phyloP scores from a whole-genome alignment of 1,140 invertebrate species.

The Zaprionus lachaisei region DNA sequence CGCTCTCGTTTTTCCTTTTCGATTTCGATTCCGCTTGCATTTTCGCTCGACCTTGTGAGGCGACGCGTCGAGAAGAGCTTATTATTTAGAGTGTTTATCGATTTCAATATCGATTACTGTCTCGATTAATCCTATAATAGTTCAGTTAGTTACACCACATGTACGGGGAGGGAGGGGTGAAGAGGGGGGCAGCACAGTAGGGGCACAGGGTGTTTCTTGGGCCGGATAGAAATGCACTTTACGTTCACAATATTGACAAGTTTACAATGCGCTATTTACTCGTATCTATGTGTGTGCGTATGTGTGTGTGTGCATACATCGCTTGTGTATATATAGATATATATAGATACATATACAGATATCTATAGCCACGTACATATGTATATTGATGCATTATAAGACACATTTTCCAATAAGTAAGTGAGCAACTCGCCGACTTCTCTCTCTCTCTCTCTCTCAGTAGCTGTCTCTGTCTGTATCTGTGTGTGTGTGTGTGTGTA shows the following conservation, averaged over 20 bases:
- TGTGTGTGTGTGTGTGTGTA: conserved; percentile 16
- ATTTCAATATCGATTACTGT: not conserved
- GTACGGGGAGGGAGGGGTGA: not conserved
- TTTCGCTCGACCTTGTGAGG: not conserved
- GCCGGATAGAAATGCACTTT: conserved; percentile 19
- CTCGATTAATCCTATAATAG: conserved; percentile 16
- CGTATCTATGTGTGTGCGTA: conserved; percentile 28
- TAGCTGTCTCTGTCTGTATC: conserved; percentile 3
- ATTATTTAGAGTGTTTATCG: not conserved
- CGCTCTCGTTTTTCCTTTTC: not conserved
- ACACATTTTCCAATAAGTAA: conserved; percentile 79
- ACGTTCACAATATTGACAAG: conserved; percentile 37
- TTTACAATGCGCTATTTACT: conserved; percentile 33
- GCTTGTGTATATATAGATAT: conserved; percentile 22
- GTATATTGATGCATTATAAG: conserved; percentile 52
- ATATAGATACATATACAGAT: conserved; percentile 9
- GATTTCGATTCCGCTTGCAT: not conserved
- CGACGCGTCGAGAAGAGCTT: not conserved
- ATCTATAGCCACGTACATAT: conserved; percentile 13
- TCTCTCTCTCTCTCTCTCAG: conserved; percentile 23
- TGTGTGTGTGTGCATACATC: conserved; percentile 36
- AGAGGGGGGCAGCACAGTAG: not conserved
- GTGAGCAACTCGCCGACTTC: conserved; percentile 51
- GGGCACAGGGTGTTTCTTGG: conserved; percentile 3
- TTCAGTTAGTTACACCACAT: conserved; percentile 41